Base-by-base conservation (phyloP, 2,888 invertebrate species). In the Macrophya annulata region DNA sequence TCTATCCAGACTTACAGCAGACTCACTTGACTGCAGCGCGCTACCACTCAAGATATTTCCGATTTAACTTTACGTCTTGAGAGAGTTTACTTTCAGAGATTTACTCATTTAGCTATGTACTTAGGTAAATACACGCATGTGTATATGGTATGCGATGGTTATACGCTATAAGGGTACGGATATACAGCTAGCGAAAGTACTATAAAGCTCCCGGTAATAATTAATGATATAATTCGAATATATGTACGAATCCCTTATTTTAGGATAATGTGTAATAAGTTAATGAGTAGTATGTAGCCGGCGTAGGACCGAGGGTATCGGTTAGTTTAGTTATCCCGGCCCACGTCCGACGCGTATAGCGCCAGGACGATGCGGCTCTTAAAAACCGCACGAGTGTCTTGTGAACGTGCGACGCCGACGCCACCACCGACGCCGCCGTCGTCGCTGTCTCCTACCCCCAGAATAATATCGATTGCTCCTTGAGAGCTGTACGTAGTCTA, bases 381-480 rank as follows among this genome's bases (percentile, higher is more conserved):
- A 55, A 68, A 48, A 68, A 68, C 68, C 68, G 77, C 77, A 77
- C 77, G 77, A 62, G 40, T 79, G 59, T 55, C 51, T 40, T 40
- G 43, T 10, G 72, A 74, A 40, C 72, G 43, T 74, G 25, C 81
- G 81, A 62, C 59, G 81, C 51, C 81, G 81, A 81, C 81, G 81
- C 81, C 71, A 71, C 71, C 74, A 21, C 45, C 74, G 74, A 45
- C 48, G 74, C 25, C 74, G 48, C 8, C 48, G 74, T 12, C 48
- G 76, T 81, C 43, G 59, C 43, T 40, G 37, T 62, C 17, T 55
- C 55, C 81, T 40, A 81, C 59, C 81, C 81, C 62, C 81, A 10
- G 40, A 62, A 62, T n/a, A 9, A 59, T 81, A 81, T 81, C 62
- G 81, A 81, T 81, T 81, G 81, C 81, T 62, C 40, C 62, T 81